Percentiles rank a stretch among this genome's conserved stretches.
These are phyloP conservation scores for Psylliodes chrysocephalus DNA, from an alignment of 2,888 invertebrate genomes.

Conservation along the genomic window DNA sequence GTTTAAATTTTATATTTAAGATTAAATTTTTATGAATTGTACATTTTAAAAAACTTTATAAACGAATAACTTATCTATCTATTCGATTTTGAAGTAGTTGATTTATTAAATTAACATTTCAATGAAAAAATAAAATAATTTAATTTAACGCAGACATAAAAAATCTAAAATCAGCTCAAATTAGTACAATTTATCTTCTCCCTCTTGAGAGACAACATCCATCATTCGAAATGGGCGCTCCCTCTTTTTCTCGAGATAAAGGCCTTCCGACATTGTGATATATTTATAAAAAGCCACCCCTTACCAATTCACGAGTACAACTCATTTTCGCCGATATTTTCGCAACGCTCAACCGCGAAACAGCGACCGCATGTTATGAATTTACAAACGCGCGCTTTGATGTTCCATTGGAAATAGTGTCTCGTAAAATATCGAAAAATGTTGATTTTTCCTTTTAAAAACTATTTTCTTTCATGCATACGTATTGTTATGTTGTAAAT, in stretches of 20 bases:
- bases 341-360: conserved; percentile 9
- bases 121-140: no score
- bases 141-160: no score
- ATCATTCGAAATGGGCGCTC: neutral
- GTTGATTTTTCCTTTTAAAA: no score
- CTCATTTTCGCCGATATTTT: conserved; percentile 18
- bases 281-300: conserved; percentile 18
- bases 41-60: no score
- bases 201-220: neutral
- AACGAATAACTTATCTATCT: no score
- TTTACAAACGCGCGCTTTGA: neutral
- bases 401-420: neutral
- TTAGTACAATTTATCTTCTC: neutral
- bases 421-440: neutral
- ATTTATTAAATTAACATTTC: no score
- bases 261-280: conserved; percentile 13
- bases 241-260: neutral
- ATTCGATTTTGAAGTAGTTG: no score
- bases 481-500: no score
- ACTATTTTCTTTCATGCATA: no score
- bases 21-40: no score
- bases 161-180: neutral
- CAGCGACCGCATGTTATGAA: neutral
- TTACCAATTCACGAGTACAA: conserved; percentile 10
- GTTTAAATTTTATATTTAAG: no score